phyloP scores from a whole-genome alignment of 2,888 invertebrate genomes.

The Scaptodrosophila latifasciaeformis region DNA sequence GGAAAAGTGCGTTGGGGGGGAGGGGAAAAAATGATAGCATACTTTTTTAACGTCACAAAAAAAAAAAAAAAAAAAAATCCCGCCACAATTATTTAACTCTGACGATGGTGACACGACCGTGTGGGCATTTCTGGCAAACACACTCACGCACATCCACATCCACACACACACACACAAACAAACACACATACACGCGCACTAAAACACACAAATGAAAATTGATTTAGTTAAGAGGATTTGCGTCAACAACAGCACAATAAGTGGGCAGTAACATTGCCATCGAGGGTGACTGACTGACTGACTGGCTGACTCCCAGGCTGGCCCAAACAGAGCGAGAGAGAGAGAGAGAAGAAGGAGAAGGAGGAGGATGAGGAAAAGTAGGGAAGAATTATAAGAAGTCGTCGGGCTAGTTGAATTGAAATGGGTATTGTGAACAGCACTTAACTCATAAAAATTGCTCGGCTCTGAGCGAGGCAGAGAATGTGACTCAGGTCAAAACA shows the following conservation, averaged over 20 bases:
- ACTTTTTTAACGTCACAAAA: slow-evolving; percentile 36
- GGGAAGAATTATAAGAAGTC: too few species aligned
- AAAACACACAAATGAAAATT: slow-evolving; percentile 58
- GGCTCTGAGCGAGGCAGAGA: not conserved
- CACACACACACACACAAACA: slow-evolving; percentile 23
- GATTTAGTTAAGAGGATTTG: slow-evolving; percentile 67
- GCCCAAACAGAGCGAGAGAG: too few species aligned
- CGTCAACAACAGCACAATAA: slow-evolving; percentile 68
- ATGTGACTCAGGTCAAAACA: too few species aligned
- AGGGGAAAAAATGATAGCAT: slow-evolving; percentile 45
- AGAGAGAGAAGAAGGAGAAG: too few species aligned
- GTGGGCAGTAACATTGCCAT: slow-evolving; percentile 54
- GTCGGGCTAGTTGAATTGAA: too few species aligned
- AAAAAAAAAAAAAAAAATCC: not conserved
- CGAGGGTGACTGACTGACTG: slow-evolving; percentile 6
- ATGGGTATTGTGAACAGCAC: slow-evolving; percentile 49
- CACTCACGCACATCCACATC: not conserved
- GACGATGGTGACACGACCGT: not conserved
- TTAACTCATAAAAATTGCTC: slow-evolving; percentile 62
- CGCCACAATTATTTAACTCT: not conserved
- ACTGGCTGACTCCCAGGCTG: not conserved
- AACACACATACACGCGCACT: slow-evolving; percentile 18
- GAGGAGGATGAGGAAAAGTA: too few species aligned
- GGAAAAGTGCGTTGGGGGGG: too few species aligned
- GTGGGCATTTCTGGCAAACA: not conserved